A percentile compares a stretch with the other conserved stretches of the same genome.
phyloP scores from a whole-genome alignment of 2,113 vertebrate species.

The Neotoma lepida region DNA sequence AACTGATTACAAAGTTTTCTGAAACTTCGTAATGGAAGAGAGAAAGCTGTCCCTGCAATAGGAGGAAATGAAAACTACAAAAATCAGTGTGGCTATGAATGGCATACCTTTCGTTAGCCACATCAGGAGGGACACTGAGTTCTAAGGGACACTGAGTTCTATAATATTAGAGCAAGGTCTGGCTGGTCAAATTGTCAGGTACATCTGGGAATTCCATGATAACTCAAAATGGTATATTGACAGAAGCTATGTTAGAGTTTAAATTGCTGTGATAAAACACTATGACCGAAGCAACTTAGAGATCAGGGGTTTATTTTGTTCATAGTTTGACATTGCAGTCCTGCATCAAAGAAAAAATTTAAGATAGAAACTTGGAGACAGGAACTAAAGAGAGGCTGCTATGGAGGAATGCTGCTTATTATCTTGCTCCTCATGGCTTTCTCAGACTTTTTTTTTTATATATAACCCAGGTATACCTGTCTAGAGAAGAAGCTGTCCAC shows the following conservation, averaged over 20 bases:
- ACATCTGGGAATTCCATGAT: background rate
- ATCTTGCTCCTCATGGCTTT: background rate
- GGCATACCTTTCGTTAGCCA: background rate
- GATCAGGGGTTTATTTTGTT: background rate
- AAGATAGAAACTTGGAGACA: background rate
- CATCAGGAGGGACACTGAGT: background rate
- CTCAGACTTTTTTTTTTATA: background rate
- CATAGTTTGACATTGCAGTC: background rate
- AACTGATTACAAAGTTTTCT: background rate
- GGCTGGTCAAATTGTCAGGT: background rate
- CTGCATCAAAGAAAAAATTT: background rate
- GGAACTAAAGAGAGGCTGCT: background rate
- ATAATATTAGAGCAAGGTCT: background rate
- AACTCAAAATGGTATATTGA: background rate
- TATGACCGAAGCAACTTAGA: too few species aligned
- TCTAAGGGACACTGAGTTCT: too few species aligned
- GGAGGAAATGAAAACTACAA: background rate
- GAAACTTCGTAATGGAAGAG: background rate
- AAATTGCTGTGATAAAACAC: background rate
- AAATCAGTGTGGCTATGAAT: background rate
- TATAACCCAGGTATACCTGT: background rate
- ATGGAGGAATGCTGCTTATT: rapidly evolving
- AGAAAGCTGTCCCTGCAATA: background rate
- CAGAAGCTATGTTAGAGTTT: background rate
- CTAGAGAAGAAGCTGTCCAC: background rate